Evolutionary conservation across 2,797 vertebrate genomes (phyloP), one percentile per base, ranked within the genome.

Genomic region (Apogon talboti): DNA sequence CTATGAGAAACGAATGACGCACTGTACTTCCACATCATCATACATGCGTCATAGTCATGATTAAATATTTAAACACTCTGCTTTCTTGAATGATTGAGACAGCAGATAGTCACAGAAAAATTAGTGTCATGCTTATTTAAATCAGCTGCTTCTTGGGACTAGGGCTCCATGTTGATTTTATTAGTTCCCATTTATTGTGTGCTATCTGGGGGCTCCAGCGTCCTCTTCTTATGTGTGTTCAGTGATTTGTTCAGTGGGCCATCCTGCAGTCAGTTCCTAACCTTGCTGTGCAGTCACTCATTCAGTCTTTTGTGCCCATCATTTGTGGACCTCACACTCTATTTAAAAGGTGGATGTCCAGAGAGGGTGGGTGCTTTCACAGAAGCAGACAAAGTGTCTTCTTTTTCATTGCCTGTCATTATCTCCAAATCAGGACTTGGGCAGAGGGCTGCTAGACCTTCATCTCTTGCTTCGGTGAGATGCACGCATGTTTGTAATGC

Each of bases 371-470:
- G 19, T 16, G 35, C 66, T 62, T 74, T 64, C 74, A 75, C 64
- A 62, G 15, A 46, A 66, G 52, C 53, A 53, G 51, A 47, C 50
- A 82, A 79, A 83, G 76, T 58, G 53, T 81, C 82, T 87, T 69
- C 76, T 72, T 86, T 83, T 86, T 87, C 83, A 87, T 85, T 81
- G 82, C 71, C 78, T 87, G 82, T 84, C 90, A 89, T 91, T 88
- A 89, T 85, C 76, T 86, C 78, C 54, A 82, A 78, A 88, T 84
- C 81, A 73, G 64, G 68, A 67, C 58, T 58, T 21, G 71, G 71
- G 28, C 53, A 57, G 72, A 60, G 57, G 57, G 67, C 77, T 71
- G 21, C 18, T 55, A 56, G 14, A 33, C 38, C 5, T 28, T 54
- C 21, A 33, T 50, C 35, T 73, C 50, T 68, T 15, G 47, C 21